Evolutionary conservation across 2,113 vertebrate genomes (phyloP).

Genomic region (Pan troglodytes): NHGRI_mPanTro3-v2.1_pri NC_072411.2:44570501-44571000

Average conservation of each 20-base stretch:
- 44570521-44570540: not conserved
- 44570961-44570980: not conserved
- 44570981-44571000: not conserved
- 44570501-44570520: not conserved
- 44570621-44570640: not conserved
- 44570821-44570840: not conserved
- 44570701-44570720: not conserved
- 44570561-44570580: not conserved
- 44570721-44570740: not conserved
- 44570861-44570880: not conserved
- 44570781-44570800: not conserved
- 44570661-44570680: not conserved
- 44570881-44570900: not conserved
- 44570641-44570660: not conserved
- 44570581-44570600: not conserved
- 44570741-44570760: not conserved
- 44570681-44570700: not conserved
- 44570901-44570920: not conserved
- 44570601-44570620: not conserved
- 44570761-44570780: conserved; percentile 3
- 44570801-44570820: not conserved
- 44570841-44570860: not conserved
- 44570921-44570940: not conserved
- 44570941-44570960: not conserved
- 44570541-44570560: not conserved